A percentile compares a stretch with the other conserved stretches of the same genome.
These are phyloP conservation scores for Montipora sp. DNA, from an alignment of 64 coral and sea anemone genomes.

Conservation along the genomic window DNA sequence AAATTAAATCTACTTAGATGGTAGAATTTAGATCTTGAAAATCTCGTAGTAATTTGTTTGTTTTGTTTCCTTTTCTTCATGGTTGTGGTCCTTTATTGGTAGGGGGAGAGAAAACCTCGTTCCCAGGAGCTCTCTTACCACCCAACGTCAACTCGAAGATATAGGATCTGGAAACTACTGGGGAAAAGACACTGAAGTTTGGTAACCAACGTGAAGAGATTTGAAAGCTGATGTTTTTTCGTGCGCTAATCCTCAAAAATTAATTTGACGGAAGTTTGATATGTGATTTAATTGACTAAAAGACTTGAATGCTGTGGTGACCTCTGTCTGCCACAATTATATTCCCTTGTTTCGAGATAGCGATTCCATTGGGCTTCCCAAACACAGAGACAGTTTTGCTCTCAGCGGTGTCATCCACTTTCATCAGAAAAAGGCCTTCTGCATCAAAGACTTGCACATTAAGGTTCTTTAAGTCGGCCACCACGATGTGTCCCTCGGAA, in stretches of 20 bases:
- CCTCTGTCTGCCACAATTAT: conserved; percentile 90
- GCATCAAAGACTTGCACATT: conserved; percentile 76
- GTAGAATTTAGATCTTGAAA: too few relatives aligned
- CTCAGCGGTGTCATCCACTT: conserved; percentile 63
- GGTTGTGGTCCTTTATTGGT: too few relatives aligned
- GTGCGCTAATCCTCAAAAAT: neutral
- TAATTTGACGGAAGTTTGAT: neutral
- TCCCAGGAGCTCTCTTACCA: too few relatives aligned
- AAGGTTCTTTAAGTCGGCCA: conserved; percentile 88
- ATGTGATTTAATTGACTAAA: neutral
- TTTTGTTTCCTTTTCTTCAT: too few relatives aligned
- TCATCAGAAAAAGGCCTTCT: conserved; percentile 80
- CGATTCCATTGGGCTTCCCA: conserved; percentile 80
- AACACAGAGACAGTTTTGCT: conserved; percentile 61
- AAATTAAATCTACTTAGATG: too few relatives aligned
- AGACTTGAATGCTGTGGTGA: conserved; percentile 73
- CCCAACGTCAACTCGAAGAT: too few relatives aligned
- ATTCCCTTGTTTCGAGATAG: conserved; percentile 79
- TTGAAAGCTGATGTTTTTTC: neutral
- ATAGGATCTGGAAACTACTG: too few relatives aligned
- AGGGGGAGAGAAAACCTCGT: too few relatives aligned
- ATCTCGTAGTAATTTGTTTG: too few relatives aligned
- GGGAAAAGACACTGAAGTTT: too few relatives aligned
- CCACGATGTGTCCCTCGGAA: conserved; percentile 81
- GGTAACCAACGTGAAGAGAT: neutral